Base-by-base conservation (phyloP, 2,113 vertebrate genomes). In the Corvus cornix region DNA sequence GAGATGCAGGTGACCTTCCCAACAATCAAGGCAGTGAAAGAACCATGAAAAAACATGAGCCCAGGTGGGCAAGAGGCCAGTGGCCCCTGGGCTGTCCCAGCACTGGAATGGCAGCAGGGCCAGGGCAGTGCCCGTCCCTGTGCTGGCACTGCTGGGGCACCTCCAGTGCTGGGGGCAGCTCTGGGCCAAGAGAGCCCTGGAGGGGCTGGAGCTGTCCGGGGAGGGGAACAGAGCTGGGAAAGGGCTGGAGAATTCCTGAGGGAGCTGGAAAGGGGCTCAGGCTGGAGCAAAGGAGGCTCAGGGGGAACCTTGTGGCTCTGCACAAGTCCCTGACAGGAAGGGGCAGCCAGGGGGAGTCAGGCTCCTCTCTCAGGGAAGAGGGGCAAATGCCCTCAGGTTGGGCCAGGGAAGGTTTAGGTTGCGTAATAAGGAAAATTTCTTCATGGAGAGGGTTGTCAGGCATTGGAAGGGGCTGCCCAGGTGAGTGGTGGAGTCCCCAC, bases 281-380 rank as follows among this genome's bases (percentile, higher is more conserved):
- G 9, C 76, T 58, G 76, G 76, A 88, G 51, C 0, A 64, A 10
- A 73, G 43, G 49, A 49, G 58, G 58, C 35, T 72, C 67, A 12
- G 51, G 49, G 60, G 23, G 48, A 17, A 3, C 26, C 43, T 20
- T n/a, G 30, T 88, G 67, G 66, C 41, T 79, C 85, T 88, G 58
- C 49, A 67, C 72, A 80, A 3, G 1, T 49, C 67, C 69, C 75
- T 72, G 85, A 7, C 49, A 87, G 74, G 58, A 55, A 41, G 58
- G 41, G 20, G 48, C 51, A 87, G 33, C 28, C 1, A 0, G 31
- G 35, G 43, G 48, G 13, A 3, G 11, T 56, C 0, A 0, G 67
- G 51, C 6, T 73, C 21, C 58, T 31, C 15, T 44, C 3, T 4
- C 52, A 33, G 22, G 31, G 27, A 73, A 64, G 3, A 8, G 13